These are phyloP conservation scores for Holothuria scabra DNA, from an alignment of 53 echinoderm and acorn worm species.

Conservation along the genomic window DNA sequence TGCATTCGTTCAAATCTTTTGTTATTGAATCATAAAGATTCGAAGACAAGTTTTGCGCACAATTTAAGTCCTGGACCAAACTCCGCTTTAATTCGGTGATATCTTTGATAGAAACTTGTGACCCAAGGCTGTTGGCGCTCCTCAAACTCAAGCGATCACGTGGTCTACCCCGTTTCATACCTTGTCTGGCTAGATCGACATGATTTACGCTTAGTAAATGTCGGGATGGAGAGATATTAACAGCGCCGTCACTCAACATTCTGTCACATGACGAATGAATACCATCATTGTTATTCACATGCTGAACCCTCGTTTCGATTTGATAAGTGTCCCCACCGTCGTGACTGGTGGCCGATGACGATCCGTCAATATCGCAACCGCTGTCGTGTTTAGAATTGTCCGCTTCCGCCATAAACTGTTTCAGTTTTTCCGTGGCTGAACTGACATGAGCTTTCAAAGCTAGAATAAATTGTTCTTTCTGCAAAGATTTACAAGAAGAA, in stretches of 20 bases:
- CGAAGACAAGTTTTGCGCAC: conserved; percentile 79
- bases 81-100: conserved; percentile 79
- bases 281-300: neutral
- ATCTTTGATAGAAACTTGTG: conserved; percentile 60
- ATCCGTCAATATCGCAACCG: conserved; percentile 96
- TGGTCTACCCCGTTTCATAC: conserved; percentile 56
- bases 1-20: conserved; percentile 75
- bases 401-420: conserved; percentile 69
- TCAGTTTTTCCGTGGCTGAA: conserved; percentile 85
- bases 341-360: conserved; percentile 85
- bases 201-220: conserved; percentile 10
- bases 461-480: conserved; percentile 94
- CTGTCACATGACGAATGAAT: neutral
- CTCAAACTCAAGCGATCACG: conserved; percentile 65
- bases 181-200: conserved; percentile 58
- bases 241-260: neutral
- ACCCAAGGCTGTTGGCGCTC: conserved; percentile 68
- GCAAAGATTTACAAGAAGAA: conserved; percentile 25
- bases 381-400: conserved; percentile 83
- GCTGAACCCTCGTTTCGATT: neutral
- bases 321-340: conserved; percentile 22
- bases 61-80: conserved; percentile 82
- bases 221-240: neutral
- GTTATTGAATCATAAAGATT: conserved; percentile 85
- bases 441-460: conserved; percentile 86